Conservation (phyloP, 2,797 vertebrate species). For the Coracias cyanogaster region DNA sequence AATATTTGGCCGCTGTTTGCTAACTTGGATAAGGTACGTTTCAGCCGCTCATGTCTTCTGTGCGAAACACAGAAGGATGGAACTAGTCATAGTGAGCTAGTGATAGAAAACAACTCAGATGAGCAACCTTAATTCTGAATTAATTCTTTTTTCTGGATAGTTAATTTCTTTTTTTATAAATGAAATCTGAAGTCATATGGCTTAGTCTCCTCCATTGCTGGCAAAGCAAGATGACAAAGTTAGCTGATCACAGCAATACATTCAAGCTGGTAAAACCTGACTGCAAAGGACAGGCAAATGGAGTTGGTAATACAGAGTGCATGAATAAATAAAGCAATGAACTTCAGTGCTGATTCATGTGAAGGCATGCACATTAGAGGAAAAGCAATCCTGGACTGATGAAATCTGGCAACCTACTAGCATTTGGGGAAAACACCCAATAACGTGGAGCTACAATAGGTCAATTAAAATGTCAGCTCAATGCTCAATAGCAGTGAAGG, state of each 20-base stretch:
- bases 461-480: not conserved
- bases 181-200: not conserved
- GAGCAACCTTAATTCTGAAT: not conserved
- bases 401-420: not conserved
- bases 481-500: not conserved
- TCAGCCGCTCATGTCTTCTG: not conserved
- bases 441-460: not conserved
- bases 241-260: not conserved
- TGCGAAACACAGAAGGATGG: not conserved
- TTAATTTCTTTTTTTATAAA: not conserved
- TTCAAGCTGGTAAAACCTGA: not conserved
- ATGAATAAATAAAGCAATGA: not conserved
- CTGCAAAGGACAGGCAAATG: not conserved
- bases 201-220: not conserved
- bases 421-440: not conserved
- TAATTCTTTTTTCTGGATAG: not conserved
- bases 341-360: not conserved
- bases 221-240: not conserved
- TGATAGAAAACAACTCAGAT: not conserved
- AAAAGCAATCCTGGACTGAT: not conserved
- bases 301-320: not conserved
- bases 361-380: not conserved
- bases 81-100: not conserved
- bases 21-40: not conserved
- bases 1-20: conserved; percentile 15